Evolutionary conservation across 2,113 vertebrate species (phyloP), one percentile per base, ranked within the genome.

Genomic region (Festucalex cinctus): DNA sequence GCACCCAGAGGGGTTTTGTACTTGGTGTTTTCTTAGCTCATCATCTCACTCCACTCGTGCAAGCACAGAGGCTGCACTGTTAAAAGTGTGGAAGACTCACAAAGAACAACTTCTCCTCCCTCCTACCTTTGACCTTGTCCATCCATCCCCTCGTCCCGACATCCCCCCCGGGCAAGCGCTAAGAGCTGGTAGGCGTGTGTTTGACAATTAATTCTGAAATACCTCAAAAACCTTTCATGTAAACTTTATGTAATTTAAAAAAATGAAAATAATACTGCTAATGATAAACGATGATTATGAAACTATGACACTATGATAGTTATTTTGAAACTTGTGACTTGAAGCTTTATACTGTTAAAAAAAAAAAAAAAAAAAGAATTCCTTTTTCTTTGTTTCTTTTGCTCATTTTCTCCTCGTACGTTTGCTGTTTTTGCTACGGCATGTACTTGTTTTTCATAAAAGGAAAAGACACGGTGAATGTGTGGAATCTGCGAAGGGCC

Each of bases 201-300:
- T 62, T 96, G 95, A 97, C 95, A 98, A 97, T 98, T 95, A 94
- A 96, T 96, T 96, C 95, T 96, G 94, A 98, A 98, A 98, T 98
- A 98, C 96, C 95, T 98, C 96, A 98, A 89, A 88, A 94, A 89
- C 83, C 93, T 96, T 96, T 97, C 95, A 93, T 98, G 96, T 98
- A 97, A 96, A 97, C 94, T 97, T 96, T 97, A 96, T 98, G 95
- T 98, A 95, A 96, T 93, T 91, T 91, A 92, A 85, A 62, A n/a
- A 57, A 89, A 86, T 90, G 82, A 91, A 88, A 91, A 88, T 92
- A 92, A 88, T 87, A 90, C 83, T 91, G 89, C 89, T 91, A 88
- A 90, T 90, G 89, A 91, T 90, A 86, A 91, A 90, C 32, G 43
- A 62, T 88, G 90, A 91, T 87, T 90, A 92, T 86, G 88, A 89